phyloP scores from a whole-genome alignment of 2,113 vertebrate genomes.

The Synodontis membranacea region DNA sequence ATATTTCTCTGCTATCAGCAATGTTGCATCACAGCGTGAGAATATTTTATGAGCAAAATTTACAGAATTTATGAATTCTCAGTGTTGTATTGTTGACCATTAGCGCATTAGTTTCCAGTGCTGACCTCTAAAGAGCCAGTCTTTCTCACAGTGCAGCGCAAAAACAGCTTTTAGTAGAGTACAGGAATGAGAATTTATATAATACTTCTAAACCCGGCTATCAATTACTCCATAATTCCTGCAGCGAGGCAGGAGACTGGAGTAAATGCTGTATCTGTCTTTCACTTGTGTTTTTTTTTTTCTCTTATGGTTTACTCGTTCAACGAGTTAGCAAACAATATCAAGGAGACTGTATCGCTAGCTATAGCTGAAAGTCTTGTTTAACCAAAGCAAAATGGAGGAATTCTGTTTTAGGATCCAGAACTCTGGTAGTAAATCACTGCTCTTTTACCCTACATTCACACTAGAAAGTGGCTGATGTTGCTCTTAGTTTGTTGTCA shows the following conservation, averaged over 20 bases:
- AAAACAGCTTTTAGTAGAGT: not conserved
- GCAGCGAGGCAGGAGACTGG: not conserved
- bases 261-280: not conserved
- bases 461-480: not conserved
- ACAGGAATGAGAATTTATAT: not conserved
- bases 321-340: not conserved
- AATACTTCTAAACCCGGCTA: not conserved
- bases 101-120: not conserved
- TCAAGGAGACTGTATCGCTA: not conserved
- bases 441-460: not conserved
- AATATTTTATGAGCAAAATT: not conserved
- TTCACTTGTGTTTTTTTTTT: not conserved
- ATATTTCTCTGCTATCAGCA: not conserved
- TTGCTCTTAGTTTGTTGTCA: not conserved
- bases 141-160: not conserved
- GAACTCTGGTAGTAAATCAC: not conserved
- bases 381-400: not conserved
- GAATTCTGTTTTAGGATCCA: not conserved
- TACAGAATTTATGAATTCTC: not conserved
- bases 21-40: not conserved
- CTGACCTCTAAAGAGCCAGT: not conserved
- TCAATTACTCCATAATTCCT: not conserved
- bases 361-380: not conserved
- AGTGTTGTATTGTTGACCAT: not conserved
- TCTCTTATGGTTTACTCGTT: not conserved